phyloP scores from a whole-genome alignment of 2,797 vertebrate species.

The Ceyx erithaca region DNA sequence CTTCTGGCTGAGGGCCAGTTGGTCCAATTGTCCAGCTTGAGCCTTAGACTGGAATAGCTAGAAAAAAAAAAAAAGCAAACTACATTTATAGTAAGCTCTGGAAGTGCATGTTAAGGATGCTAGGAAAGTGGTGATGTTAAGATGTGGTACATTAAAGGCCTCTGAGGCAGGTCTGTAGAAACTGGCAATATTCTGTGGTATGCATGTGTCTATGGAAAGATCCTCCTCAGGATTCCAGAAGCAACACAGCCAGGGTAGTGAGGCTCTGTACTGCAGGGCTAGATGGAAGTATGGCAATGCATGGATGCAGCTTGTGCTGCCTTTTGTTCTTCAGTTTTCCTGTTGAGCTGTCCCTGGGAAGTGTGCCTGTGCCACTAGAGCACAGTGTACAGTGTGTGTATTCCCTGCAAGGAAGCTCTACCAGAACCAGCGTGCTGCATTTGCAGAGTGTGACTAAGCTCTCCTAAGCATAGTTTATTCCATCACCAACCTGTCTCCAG shows the following conservation, averaged over 20 bases:
- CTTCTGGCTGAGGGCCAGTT: not conserved
- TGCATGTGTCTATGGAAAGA: accelerated
- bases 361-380: not conserved
- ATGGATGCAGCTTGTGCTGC: not conserved
- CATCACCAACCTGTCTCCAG: not conserved
- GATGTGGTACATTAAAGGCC: not conserved
- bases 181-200: not conserved
- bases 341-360: not conserved
- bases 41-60: not conserved
- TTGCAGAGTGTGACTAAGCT: not conserved
- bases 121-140: not conserved
- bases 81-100: not conserved
- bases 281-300: too few species aligned
- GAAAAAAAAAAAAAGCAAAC: not conserved
- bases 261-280: not conserved
- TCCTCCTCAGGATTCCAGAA: not conserved
- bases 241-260: accelerated
- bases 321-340: not conserved
- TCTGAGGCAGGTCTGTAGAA: not conserved
- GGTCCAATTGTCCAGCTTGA: not conserved
- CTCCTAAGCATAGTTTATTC: not conserved
- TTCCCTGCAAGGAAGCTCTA: not conserved
- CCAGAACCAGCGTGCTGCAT: not conserved
- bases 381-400: accelerated
- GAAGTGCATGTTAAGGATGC: not conserved